Percentiles rank a stretch among this genome's conserved stretches.
Evolutionary conservation across 2,888 invertebrate genomes (phyloP).

Genomic region (Drosophila mimetica): DNA sequence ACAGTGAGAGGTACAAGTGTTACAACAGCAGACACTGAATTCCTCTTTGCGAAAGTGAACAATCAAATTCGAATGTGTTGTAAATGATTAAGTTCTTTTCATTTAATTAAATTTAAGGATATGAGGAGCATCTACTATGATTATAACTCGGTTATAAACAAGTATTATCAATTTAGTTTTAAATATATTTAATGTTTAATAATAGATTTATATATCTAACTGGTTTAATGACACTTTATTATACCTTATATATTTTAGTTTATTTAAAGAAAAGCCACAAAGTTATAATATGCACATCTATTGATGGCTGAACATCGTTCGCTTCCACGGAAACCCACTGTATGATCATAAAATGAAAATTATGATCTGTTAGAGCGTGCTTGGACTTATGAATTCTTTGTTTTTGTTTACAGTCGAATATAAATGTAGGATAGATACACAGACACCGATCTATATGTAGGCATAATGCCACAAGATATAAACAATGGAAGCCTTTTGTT

Average conservation of each 20-base stretch:
- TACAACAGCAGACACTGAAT: slow-evolving; percentile 2
- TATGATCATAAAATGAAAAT: slow-evolving; percentile 40
- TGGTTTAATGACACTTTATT: not conserved
- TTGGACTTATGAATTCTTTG: slow-evolving; percentile 38
- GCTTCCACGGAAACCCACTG: slow-evolving; percentile 25
- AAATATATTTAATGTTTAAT: not conserved
- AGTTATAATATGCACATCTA: not conserved
- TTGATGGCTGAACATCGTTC: not conserved
- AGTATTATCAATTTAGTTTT: not conserved
- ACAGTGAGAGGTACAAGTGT: slow-evolving; percentile 7
- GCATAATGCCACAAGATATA: slow-evolving; percentile 31
- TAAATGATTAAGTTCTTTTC: not conserved
- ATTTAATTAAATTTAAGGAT: not conserved
- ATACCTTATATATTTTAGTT: not conserved
- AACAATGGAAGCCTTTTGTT: slow-evolving; percentile 49
- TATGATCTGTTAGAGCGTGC: slow-evolving; percentile 41
- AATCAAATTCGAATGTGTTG: slow-evolving; percentile 1
- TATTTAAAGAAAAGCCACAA: not conserved
- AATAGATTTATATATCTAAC: not conserved
- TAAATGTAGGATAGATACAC: slow-evolving; percentile 27
- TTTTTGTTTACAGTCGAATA: slow-evolving; percentile 32
- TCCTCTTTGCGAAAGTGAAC: not conserved
- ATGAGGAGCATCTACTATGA: not conserved
- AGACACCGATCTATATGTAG: slow-evolving; percentile 28
- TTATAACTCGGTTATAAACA: not conserved